Percentiles rank a stretch among this genome's conserved stretches.
phyloP scores from a whole-genome alignment of 1,140 invertebrate species.

The Zelostemma sp. region DNA sequence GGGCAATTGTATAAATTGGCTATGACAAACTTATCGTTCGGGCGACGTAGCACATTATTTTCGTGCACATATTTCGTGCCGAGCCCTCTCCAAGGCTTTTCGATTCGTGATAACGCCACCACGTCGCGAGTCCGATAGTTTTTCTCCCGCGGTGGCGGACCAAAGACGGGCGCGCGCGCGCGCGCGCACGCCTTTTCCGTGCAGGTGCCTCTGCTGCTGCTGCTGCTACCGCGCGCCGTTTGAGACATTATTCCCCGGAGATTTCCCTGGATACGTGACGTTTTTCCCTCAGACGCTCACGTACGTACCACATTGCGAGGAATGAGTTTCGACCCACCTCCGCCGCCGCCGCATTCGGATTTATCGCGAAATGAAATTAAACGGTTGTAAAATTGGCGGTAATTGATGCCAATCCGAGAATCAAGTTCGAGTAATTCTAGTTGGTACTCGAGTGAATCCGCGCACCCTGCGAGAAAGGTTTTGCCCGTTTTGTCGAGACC shows the following conservation, averaged over 20 bases:
- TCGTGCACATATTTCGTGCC: constrained; percentile 50
- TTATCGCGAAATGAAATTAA: no score
- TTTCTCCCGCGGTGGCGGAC: constrained; percentile 28
- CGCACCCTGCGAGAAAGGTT: no score
- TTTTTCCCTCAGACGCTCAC: constrained; percentile 31
- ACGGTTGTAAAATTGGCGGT: no score
- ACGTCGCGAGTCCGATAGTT: constrained; percentile 44
- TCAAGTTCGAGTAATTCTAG: no score
- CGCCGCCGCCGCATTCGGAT: no score
- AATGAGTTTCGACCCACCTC: constrained; percentile 30
- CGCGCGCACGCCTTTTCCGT: constrained; percentile 59
- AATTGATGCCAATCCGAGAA: no score
- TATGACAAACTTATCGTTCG: constrained; percentile 69
- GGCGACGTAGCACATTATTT: constrained; percentile 44
- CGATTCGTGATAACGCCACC: constrained; percentile 39
- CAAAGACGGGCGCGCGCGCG: constrained; percentile 55
- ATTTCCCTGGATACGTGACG: constrained; percentile 60
- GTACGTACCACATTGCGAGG: constrained; percentile 9
- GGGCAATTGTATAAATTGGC: constrained; percentile 70
- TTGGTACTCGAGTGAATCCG: no score
- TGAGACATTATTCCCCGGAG: constrained; percentile 69
- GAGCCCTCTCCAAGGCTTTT: constrained; percentile 44
- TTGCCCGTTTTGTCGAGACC: no score
- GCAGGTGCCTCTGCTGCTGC: no score
- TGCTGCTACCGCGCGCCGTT: no score